Evolutionary conservation across 2,888 invertebrate genomes (phyloP).

Genomic region (Drosophila koepferae): DNA sequence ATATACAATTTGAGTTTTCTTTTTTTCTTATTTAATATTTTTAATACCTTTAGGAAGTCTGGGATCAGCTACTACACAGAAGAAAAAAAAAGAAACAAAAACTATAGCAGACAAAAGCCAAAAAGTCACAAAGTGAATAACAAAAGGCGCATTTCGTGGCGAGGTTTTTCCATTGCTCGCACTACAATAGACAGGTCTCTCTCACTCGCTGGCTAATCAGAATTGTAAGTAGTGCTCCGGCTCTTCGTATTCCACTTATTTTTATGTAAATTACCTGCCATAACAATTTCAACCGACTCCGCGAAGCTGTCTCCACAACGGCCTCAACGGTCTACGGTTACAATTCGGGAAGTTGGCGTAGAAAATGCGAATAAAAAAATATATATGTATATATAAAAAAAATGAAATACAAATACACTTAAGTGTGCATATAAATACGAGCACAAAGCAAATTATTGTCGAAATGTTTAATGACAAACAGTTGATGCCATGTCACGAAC

Average conservation of each 20-base stretch:
- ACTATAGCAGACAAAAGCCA: constrained; percentile 38
- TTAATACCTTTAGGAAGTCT: constrained; percentile 83
- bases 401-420: constrained; percentile 19
- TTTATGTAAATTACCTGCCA: constrained; percentile 79
- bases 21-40: constrained; percentile 40
- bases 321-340: constrained; percentile 46
- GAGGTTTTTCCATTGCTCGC: constrained; percentile 53
- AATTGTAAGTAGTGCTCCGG: constrained; percentile 69
- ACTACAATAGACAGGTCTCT: constrained; percentile 72
- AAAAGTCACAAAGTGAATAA: constrained; percentile 66
- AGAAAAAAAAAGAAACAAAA: background rate
- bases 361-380: constrained; percentile 47
- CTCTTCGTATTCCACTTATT: constrained; percentile 66
- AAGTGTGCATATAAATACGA: constrained; percentile 54
- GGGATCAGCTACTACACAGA: constrained; percentile 36
- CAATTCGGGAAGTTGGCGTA: constrained; percentile 65
- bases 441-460: constrained; percentile 84
- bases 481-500: constrained; percentile 85
- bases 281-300: constrained; percentile 62
- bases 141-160: constrained; percentile 68
- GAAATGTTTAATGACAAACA: constrained; percentile 85
- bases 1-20: constrained; percentile 26
- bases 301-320: constrained; percentile 14
- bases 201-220: constrained; percentile 61
- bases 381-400: constrained; percentile 14